These are phyloP conservation scores for Aviceda subcristata DNA, from an alignment of 2,113 vertebrate genomes.

Conservation along the genomic window DNA sequence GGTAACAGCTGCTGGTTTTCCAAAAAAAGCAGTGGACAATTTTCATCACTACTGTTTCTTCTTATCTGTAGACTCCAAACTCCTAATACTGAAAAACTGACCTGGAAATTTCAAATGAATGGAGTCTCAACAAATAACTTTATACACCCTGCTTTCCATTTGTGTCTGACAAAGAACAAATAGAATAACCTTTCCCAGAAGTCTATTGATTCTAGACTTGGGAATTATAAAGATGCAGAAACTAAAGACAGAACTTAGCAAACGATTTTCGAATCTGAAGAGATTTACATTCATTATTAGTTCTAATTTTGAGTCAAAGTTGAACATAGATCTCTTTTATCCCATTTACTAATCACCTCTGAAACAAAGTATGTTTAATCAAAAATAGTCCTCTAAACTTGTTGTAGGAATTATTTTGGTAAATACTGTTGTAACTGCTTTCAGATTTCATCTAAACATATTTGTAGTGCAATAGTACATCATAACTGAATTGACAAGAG, in stretches of 20 bases:
- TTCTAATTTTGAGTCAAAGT: not conserved
- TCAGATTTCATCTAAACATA: not conserved
- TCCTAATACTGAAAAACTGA: not conserved
- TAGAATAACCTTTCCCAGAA: not conserved
- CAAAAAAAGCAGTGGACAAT: not conserved
- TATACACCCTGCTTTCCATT: not conserved
- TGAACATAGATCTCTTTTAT: not conserved
- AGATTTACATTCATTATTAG: not conserved
- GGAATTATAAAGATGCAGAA: not conserved
- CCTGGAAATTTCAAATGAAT: not conserved
- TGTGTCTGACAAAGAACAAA: not conserved
- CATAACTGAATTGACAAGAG: not conserved
- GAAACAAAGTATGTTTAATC: not conserved
- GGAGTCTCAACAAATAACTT: not conserved
- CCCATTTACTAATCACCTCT: not conserved
- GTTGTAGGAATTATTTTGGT: not conserved
- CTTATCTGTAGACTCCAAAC: not conserved
- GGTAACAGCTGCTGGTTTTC: not conserved
- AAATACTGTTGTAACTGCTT: not conserved
- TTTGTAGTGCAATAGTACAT: not conserved
- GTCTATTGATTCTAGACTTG: not conserved
- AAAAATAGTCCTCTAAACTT: not conserved
- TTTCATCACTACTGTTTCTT: not conserved
- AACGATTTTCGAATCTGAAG: not conserved
- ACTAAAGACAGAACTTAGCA: not conserved